These are phyloP conservation scores for Phenganax subtilis DNA, from an alignment of 92 coral and sea anemone genomes.

Conservation along the genomic window DNA sequence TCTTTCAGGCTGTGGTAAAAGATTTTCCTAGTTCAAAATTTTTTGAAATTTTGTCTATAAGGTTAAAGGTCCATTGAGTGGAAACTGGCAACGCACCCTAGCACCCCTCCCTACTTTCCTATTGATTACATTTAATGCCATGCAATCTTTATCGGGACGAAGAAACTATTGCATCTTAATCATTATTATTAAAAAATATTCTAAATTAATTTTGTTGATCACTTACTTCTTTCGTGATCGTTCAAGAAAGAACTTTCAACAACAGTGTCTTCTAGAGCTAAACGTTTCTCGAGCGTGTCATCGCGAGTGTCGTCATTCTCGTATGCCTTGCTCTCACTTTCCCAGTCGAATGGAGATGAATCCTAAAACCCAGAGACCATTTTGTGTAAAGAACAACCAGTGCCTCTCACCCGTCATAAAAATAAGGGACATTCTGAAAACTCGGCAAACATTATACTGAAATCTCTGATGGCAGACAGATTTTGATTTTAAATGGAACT, in stretches of 20 bases:
- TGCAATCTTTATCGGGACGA: no score
- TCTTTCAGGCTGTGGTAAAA: no score
- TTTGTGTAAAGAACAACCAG: not conserved
- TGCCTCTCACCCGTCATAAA: not conserved
- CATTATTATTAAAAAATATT: not conserved
- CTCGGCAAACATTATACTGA: no score
- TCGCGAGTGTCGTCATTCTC: constrained; percentile 8
- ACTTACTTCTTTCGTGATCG: constrained; percentile 16
- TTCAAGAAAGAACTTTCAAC: not conserved
- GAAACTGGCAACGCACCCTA: no score
- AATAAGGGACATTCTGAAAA: not conserved
- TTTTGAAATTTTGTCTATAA: no score
- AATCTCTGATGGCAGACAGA: no score
- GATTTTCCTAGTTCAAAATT: no score
- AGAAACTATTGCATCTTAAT: not conserved
- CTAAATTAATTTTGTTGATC: not conserved
- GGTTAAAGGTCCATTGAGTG: no score
- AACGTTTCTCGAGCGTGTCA: not conserved
- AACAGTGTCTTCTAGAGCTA: not conserved
- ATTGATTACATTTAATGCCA: no score
- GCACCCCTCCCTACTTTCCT: no score
- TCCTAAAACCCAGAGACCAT: not conserved
- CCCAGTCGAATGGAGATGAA: constrained; percentile 21
- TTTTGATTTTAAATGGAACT: not conserved
- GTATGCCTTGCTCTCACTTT: not conserved